phyloP scores from a whole-genome alignment of 2,113 vertebrate species.

The Mastomys natalensis region DNA sequence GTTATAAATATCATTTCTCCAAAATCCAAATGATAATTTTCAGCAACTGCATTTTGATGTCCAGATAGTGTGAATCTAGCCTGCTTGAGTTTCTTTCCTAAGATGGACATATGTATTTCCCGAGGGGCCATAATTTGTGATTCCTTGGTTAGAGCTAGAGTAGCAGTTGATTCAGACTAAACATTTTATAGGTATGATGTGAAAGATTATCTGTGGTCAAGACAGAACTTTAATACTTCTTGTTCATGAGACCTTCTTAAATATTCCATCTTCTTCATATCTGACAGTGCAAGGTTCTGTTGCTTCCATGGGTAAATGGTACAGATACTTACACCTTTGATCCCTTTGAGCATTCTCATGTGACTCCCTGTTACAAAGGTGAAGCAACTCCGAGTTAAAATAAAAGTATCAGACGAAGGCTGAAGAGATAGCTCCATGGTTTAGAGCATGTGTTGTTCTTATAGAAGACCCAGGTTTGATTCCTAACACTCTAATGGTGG shows the following conservation, averaged over 20 bases:
- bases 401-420: not conserved
- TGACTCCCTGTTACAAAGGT: not conserved
- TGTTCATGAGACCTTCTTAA: not conserved
- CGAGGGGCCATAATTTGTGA: not conserved
- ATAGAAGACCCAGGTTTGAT: not conserved
- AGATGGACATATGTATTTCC: not conserved
- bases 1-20: slow-evolving; percentile 55
- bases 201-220: not conserved
- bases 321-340: not conserved
- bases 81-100: not conserved
- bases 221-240: not conserved
- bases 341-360: not conserved
- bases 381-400: slow-evolving; percentile 29
- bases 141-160: slow-evolving; percentile 17
- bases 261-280: not conserved
- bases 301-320: not conserved
- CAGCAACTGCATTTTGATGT: slow-evolving; percentile 31
- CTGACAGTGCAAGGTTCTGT: not conserved
- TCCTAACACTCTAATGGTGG: not conserved
- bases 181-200: not conserved
- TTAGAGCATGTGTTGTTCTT: not conserved
- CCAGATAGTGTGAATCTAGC: not conserved
- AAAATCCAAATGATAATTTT: slow-evolving; percentile 54
- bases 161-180: not conserved
- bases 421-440: too few species aligned